phyloP scores from a whole-genome alignment of 2,888 invertebrate genomes.

The Lagria hirta region DNA sequence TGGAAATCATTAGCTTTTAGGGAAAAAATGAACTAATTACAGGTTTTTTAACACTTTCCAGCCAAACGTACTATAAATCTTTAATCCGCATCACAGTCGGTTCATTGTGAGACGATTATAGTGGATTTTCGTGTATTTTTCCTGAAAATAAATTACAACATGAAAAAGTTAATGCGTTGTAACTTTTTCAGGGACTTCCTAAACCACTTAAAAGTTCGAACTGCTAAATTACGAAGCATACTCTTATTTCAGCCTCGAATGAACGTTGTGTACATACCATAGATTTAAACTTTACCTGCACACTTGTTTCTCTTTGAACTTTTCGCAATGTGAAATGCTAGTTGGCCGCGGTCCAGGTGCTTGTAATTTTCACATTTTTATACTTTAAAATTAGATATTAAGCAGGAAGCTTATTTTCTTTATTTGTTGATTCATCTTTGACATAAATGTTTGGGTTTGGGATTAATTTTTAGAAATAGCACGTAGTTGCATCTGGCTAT shows the following conservation, averaged over 20 bases:
- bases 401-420: slow-evolving; percentile 13
- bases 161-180: slow-evolving; percentile 44
- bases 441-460: slow-evolving; percentile 1
- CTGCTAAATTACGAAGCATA: slow-evolving; percentile 41
- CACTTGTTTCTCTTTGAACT: slow-evolving; percentile 36
- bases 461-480: no score
- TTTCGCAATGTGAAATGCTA: slow-evolving; percentile 33
- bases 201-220: slow-evolving; percentile 45
- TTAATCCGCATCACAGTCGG: slow-evolving; percentile 36
- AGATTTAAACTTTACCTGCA: slow-evolving; percentile 32
- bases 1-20: no score
- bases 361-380: slow-evolving; percentile 27
- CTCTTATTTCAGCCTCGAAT: slow-evolving; percentile 20
- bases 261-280: slow-evolving; percentile 11
- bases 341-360: slow-evolving; percentile 37
- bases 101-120: slow-evolving; percentile 40
- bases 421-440: slow-evolving; percentile 1
- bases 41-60: slow-evolving; percentile 4
- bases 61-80: slow-evolving; percentile 31
- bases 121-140: slow-evolving; percentile 47
- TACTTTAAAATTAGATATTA: slow-evolving; percentile 13
- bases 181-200: slow-evolving; percentile 40
- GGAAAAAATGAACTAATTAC: slow-evolving; percentile 14
- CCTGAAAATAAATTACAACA: slow-evolving; percentile 45
- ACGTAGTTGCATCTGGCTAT: no score